Base-by-base conservation (phyloP, 2,113 vertebrate genomes). In the Sisor rabdophorus region DNA sequence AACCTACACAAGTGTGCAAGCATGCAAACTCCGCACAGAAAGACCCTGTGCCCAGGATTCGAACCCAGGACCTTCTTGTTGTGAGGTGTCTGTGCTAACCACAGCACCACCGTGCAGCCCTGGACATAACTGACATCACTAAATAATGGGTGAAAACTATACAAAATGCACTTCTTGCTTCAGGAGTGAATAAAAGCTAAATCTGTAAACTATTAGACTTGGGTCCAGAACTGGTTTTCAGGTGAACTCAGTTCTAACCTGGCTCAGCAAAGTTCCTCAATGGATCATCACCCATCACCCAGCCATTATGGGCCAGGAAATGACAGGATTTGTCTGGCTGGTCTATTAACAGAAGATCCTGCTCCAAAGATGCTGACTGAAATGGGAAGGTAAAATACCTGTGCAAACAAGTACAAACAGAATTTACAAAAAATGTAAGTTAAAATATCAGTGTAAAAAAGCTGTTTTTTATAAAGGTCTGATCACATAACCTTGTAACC, bases 201-300 rank as follows among this genome's bases (percentile, higher is more conserved):
- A 47, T 12, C 20, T 4, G 30, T 17, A 2, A 9, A 4, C 19
- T 36, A n/a, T n/a, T 20, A n/a, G 36, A 16, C 11, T 69, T 52
- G 16, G 5, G 17, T 30, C 36, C n/a, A 50, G 20, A 56, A 20
- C 96, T 80, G 94, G 93, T 73, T 98, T 24, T 7, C 13, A 24
- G 12, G 8, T 64, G 4, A 44, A 44, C 22, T 44, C 19, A 67
- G n/a, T 24, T 30, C 40, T 75, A 73, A 98, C 97, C 96, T 81
- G 94, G 93, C 73, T 98, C 97, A 61, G 97, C 97, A 82, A 99
- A 99, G 86, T 99, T 99, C 77, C 89, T 92, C 58, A 99, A 90
- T 10, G 97, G 97, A 83, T 99, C 95, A 50, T 99, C 97, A 4
- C 91, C 92, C 97, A 99, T 99, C 80, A 99, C 97, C 97, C 97